phyloP scores from a whole-genome alignment of 2,888 invertebrate genomes.

The Salticus scenicus region DNA sequence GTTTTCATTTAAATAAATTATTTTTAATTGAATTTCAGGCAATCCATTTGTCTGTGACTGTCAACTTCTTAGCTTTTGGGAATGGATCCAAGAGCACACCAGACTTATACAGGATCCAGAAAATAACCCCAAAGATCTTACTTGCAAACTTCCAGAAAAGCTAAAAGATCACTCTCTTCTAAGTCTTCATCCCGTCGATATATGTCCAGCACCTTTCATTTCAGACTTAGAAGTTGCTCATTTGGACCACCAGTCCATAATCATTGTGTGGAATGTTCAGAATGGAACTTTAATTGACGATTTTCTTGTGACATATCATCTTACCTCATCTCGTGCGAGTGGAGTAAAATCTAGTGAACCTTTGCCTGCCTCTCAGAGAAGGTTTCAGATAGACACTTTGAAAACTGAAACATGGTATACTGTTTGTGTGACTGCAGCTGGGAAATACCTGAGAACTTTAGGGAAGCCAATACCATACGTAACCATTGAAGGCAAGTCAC shows the following conservation, averaged over 20 bases:
- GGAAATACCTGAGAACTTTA: conserved; percentile 80
- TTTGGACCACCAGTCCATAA: conserved; percentile 89
- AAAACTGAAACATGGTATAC: conserved; percentile 87
- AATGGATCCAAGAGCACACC: conserved; percentile 91
- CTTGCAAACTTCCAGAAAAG: conserved; percentile 88
- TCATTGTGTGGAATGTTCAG: conserved; percentile 86
- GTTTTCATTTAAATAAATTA: too few relatives aligned
- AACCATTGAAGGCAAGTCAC: conserved; percentile 69
- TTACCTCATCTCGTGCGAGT: conserved; percentile 66
- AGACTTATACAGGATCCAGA: conserved; percentile 79
- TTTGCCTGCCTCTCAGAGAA: conserved; percentile 77
- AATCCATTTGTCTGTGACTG: conserved; percentile 93
- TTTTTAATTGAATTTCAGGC: conserved; percentile 81
- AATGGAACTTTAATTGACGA: conserved; percentile 87
- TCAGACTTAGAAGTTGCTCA: conserved; percentile 90
- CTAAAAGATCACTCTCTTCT: conserved; percentile 85
- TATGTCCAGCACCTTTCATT: conserved; percentile 89
- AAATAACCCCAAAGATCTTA: conserved; percentile 76
- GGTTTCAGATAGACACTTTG: conserved; percentile 84
- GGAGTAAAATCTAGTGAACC: conserved; percentile 61
- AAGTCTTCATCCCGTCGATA: conserved; percentile 86
- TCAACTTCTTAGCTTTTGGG: conserved; percentile 92
- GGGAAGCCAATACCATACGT: conserved; percentile 73
- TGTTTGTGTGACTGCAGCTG: conserved; percentile 89
- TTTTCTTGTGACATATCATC: conserved; percentile 88